Base-by-base conservation (phyloP, 2,113 vertebrate species). In the Thomomys bottae region DNA sequence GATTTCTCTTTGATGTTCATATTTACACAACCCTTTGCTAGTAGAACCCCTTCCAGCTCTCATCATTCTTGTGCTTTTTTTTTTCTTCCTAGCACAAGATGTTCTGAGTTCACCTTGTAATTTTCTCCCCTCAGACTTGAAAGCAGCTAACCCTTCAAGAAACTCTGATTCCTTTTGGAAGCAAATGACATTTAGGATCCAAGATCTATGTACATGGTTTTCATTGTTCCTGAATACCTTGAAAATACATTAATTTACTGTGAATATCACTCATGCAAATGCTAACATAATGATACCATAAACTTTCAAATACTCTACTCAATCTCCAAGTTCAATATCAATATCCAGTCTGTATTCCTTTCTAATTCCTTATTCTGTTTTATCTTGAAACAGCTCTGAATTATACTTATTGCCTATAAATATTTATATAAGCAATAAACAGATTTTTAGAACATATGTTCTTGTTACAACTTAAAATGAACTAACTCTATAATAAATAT, bases 331-430 rank as follows among this genome's bases (percentile, higher is more conserved):
- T 17, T 85, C 12, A 17, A 32, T 71, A 85, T 42, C 30, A 8
- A 17, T 6, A 8, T 30, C 63, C 40, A 79, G 6, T 36, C 59
- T 57, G 68, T 10, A 30, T 14, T 15, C 21, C 17, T 75, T 8
- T 67, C 17, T 2, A 24, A 12, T 71, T 83, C 45, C n/a, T 68
- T 83, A 11, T 17, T 88, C 10, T 59, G 18, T 87, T 28, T 40
- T 71, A 40, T 57, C 89, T 95, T 42, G 45, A 79, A 85, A 88
- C 20, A 49, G 17, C 26, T 86, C 59, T 90, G 72, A 87, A 87
- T 80, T 85, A 23, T 42, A 49, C 80, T 68, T 82, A 26, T 84
- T 21, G 34, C 63, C 68, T 26, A 40, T 84, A 76, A 89, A 88
- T 79, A 78, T 70, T 71, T 85, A 8, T 80, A 11, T 72, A 92